These are phyloP conservation scores for Monodelphis domestica DNA, from an alignment of 2,797 vertebrate genomes.

Conservation along the genomic window DNA sequence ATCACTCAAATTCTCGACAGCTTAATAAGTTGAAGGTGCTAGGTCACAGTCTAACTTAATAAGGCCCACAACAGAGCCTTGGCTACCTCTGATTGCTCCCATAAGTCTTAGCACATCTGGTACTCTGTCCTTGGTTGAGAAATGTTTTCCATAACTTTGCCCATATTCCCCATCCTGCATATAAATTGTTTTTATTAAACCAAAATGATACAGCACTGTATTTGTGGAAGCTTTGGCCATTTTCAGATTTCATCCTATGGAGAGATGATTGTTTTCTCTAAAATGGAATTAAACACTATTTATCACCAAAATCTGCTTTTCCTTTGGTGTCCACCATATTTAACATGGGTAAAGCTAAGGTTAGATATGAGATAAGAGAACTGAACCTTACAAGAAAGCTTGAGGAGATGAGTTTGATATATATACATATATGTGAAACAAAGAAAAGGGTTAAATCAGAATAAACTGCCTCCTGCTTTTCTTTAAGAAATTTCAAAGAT, in stretches of 20 bases:
- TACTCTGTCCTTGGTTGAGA: slow-evolving; percentile 95
- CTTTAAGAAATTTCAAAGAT: slow-evolving; percentile 26
- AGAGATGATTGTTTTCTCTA: slow-evolving; percentile 78
- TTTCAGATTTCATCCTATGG: slow-evolving; percentile 75
- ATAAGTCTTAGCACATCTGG: slow-evolving; percentile 99
- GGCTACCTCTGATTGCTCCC: slow-evolving; percentile 98
- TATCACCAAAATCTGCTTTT: slow-evolving; percentile 77
- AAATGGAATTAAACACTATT: slow-evolving; percentile 82
- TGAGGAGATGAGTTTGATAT: slow-evolving; percentile 44
- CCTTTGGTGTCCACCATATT: slow-evolving; percentile 64
- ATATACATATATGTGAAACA: slow-evolving; percentile 24
- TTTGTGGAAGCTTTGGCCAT: slow-evolving; percentile 82
- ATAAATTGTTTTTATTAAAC: slow-evolving; percentile 92
- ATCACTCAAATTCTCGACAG: slow-evolving; percentile 98
- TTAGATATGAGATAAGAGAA: slow-evolving; percentile 77
- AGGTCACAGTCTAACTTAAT: slow-evolving; percentile 99
- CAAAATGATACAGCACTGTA: slow-evolving; percentile 89
- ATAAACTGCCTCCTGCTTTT: slow-evolving; percentile 26
- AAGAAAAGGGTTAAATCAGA: slow-evolving; percentile 61
- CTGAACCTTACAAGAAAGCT: slow-evolving; percentile 65
- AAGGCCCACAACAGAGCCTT: slow-evolving; percentile 95
- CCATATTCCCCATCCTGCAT: slow-evolving; percentile 89
- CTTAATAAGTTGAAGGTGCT: slow-evolving; percentile 99
- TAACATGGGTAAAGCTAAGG: slow-evolving; percentile 76
- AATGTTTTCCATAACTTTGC: slow-evolving; percentile 98